Conservation (phyloP, 2,888 invertebrate species). For the Lamellibrachia columna region DNA sequence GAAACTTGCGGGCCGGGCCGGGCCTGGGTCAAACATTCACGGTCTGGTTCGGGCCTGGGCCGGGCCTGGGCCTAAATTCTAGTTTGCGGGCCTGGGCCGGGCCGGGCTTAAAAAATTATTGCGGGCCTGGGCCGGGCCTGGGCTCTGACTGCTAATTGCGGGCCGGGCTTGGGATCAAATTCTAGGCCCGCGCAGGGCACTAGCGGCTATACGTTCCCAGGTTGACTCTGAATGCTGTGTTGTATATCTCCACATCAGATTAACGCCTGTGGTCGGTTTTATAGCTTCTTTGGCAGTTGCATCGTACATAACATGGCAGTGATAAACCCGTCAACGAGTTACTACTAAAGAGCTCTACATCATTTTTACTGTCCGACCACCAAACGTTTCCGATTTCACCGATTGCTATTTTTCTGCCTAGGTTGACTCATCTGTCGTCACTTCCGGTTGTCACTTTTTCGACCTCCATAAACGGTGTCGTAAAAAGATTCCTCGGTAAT, state of each 20-base stretch:
- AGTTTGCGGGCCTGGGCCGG: no score
- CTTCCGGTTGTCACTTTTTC: constrained; percentile 13
- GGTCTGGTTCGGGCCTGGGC: no score
- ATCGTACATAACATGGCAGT: not conserved
- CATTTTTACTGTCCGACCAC: not conserved
- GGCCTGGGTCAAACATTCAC: no score
- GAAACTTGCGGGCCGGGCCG: no score
- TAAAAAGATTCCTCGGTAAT: not conserved
- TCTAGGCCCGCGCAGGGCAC: no score
- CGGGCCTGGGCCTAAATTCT: no score
- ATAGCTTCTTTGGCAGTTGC: not conserved
- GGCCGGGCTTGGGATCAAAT: no score
- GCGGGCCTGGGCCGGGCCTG: no score
- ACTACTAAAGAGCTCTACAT: not conserved
- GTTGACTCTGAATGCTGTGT: not conserved
- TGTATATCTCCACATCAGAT: not conserved
- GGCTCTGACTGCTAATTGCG: no score
- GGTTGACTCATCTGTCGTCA: not conserved
- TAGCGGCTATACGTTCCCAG: not conserved
- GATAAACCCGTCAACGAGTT: not conserved
- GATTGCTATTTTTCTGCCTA: not conserved
- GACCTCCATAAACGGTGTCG: not conserved
- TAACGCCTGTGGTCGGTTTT: not conserved
- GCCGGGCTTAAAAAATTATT: no score
- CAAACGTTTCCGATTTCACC: not conserved